phyloP scores from a whole-genome alignment of 2,113 vertebrate species.

The Anoplopoma fimbria region DNA sequence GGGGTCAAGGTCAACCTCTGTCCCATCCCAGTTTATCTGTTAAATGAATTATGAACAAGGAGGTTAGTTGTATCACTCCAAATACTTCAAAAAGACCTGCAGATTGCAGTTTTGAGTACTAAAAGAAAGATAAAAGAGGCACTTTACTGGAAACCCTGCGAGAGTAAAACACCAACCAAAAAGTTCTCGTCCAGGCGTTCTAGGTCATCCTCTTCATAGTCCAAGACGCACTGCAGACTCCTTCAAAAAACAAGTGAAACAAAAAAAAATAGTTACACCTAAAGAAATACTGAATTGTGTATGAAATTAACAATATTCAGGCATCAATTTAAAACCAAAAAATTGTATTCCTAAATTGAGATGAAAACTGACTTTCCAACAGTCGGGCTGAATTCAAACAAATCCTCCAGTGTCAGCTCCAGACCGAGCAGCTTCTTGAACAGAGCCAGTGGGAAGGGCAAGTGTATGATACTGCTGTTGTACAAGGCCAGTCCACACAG shows the following conservation, averaged over 20 bases:
- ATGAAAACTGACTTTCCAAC: conserved; percentile 58
- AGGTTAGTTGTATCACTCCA: neutral
- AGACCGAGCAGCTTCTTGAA: conserved; percentile 82
- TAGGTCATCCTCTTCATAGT: conserved; percentile 64
- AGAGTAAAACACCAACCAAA: conserved; percentile 71
- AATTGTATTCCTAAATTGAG: neutral
- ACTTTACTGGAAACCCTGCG: neutral
- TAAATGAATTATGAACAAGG: conserved; percentile 35
- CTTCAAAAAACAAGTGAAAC: conserved; percentile 59
- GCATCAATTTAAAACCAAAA: neutral
- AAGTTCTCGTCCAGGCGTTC: conserved; percentile 68
- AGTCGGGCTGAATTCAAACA: conserved; percentile 67
- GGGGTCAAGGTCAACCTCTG: conserved; percentile 71
- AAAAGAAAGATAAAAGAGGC: neutral
- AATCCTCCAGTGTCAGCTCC: conserved; percentile 73
- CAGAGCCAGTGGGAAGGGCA: conserved; percentile 81
- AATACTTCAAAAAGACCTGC: neutral
- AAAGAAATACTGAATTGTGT: neutral
- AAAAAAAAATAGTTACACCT: neutral
- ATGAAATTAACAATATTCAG: neutral
- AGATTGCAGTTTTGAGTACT: no score
- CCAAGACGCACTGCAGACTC: conserved; percentile 76
- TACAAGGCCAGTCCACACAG: conserved; percentile 80
- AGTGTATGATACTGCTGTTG: conserved; percentile 64
- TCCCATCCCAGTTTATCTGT: conserved; percentile 77